These are phyloP conservation scores for Noctua comes DNA, from an alignment of 2,888 invertebrate species.

Conservation along the genomic window DNA sequence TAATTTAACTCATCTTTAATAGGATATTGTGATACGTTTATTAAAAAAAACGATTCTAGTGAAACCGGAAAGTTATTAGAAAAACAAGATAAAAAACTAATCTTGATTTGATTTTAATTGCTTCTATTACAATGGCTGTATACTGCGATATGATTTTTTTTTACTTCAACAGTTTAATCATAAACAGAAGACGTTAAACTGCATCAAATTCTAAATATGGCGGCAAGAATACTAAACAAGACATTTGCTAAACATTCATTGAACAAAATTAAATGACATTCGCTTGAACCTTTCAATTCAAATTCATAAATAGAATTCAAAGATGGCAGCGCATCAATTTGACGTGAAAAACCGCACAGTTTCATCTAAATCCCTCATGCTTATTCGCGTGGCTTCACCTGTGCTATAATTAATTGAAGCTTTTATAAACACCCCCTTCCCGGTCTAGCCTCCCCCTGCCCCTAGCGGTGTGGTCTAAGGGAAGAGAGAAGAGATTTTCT, in stretches of 20 bases:
- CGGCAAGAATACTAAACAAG: background rate
- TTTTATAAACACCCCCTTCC: slow-evolving; percentile 71
- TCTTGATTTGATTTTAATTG: slow-evolving; percentile 18
- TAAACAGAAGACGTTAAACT: background rate
- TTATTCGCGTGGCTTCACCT: slow-evolving; percentile 69
- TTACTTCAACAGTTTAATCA: background rate
- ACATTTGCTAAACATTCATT: background rate
- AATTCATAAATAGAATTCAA: slow-evolving; percentile 38
- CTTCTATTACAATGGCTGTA: background rate
- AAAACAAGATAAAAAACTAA: background rate
- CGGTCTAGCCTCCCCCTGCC: slow-evolving; percentile 60
- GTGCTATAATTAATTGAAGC: slow-evolving; percentile 77
- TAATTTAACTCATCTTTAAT: background rate
- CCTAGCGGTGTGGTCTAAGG: slow-evolving; percentile 49
- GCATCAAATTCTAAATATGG: background rate
- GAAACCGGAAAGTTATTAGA: background rate
- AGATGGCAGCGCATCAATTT: slow-evolving; percentile 25
- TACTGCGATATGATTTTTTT: background rate
- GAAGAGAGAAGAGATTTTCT: slow-evolving; percentile 20
- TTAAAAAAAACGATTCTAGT: background rate
- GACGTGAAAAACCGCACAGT: slow-evolving; percentile 50
- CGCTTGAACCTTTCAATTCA: background rate
- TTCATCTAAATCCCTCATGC: slow-evolving; percentile 57
- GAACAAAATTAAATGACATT: background rate
- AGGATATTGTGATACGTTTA: background rate